Base-by-base conservation (phyloP, 2,888 invertebrate species). In the Gastracanthus pulcherrimus region DNA sequence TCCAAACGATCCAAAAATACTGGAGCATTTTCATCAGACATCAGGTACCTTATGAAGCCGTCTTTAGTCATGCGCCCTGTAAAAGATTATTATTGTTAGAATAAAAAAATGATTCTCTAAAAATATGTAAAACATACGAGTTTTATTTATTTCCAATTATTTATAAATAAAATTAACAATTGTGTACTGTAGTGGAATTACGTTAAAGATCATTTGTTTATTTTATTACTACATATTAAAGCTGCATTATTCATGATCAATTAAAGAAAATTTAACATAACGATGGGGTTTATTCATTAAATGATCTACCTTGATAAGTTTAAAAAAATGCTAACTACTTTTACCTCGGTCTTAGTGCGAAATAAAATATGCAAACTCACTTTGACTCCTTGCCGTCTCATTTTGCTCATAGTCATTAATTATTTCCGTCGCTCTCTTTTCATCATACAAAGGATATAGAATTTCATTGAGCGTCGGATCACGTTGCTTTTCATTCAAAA, bases 21-120 rank as follows among this genome's bases (percentile, higher is more conserved):
- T 0, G 99, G 99, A 0, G 99, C 98, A 93, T 99, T 99, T 93
- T 99, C 99, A 92, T 99, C 99, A 0, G 99, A 99, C 98, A 99
- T 99, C 85, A 99, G 94, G 93, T 99, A 99, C 82, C 99, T 96
- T 92, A 99, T 98, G 86, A 99, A 95, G 48, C 99, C 99, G 92
- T 99, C 99, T 92, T 98, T 96, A 82, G 97, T 97, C 85, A 99
- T 93, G 91, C 95, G 94, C 91, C 95, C 96, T 97, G 81, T 72
- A 69, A 66, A 60, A 34, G 45, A 71, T 41, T 29, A n/a, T 3
- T 29, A 70, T 16, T 45, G 26, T 26, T 4, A 13, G 16, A 48
- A 0, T 48, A 19, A 19, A 41, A 4, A 16, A 41, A 58, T 11
- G 23, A 26, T 6, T 58, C 26, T 23, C n/a, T n/a, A n/a, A n/a